These are phyloP conservation scores for Melanotaenia maccullochi DNA, from an alignment of 2,797 vertebrate genomes.

Conservation along the genomic window DNA sequence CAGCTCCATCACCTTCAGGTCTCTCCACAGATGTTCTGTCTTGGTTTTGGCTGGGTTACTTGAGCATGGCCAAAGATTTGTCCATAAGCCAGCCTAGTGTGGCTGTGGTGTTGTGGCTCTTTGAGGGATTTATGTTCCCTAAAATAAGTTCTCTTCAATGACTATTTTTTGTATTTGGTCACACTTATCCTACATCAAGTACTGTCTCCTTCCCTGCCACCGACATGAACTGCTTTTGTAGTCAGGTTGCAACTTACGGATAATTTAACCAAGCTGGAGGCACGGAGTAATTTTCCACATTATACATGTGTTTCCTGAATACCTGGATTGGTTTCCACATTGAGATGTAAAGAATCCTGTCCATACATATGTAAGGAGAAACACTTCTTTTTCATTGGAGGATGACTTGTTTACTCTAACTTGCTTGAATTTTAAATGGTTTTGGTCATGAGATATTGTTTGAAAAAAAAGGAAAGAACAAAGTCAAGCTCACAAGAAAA, in stretches of 20 bases:
- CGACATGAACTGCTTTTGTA: not conserved
- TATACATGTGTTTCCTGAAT: not conserved
- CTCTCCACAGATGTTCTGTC: constrained; percentile 1
- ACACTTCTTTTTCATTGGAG: not conserved
- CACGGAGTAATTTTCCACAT: not conserved
- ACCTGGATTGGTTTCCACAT: constrained; percentile 3
- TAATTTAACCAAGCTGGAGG: not conserved
- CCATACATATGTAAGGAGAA: not conserved
- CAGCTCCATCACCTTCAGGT: not conserved
- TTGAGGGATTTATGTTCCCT: not conserved
- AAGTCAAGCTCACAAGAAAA: not conserved
- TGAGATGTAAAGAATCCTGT: too few species aligned
- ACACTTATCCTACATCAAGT: not conserved
- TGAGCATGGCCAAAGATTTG: not conserved
- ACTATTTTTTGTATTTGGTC: not conserved
- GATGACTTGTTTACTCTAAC: not conserved
- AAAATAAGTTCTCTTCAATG: not conserved
- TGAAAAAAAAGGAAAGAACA: not conserved
- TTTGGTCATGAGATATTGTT: too few species aligned
- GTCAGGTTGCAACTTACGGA: not conserved
- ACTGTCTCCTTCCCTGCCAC: not conserved
- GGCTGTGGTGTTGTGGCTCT: not conserved
- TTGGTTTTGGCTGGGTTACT: not conserved
- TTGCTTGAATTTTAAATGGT: not conserved
- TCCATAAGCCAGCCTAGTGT: not conserved